A percentile compares a stretch with the other conserved stretches of the same genome.
Evolutionary conservation across 2,797 vertebrate species (phyloP).

Genomic region (Chrysocyon brachyurus): DNA sequence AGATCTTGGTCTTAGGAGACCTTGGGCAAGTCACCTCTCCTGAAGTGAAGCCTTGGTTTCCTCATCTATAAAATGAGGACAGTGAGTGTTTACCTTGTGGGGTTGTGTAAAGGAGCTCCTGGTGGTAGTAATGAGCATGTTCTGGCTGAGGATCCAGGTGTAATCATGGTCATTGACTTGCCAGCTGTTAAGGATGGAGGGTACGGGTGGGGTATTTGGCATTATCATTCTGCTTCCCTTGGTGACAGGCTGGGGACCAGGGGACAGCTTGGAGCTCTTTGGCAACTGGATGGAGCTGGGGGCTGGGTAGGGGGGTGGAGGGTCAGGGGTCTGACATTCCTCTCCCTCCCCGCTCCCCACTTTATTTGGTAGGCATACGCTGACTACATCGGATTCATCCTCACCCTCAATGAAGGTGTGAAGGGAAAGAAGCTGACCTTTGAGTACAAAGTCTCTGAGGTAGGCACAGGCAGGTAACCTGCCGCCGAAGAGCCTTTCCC

Average conservation of each 20-base stretch:
- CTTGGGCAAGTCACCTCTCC: neutral
- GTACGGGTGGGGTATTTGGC: neutral
- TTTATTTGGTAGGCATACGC: slow-evolving; percentile 92
- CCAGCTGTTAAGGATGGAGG: neutral
- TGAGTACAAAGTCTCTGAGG: slow-evolving; percentile 96
- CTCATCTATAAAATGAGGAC: neutral
- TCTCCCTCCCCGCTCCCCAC: neutral
- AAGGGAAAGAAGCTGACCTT: slow-evolving; percentile 96
- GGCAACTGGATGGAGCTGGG: neutral
- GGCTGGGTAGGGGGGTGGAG: neutral
- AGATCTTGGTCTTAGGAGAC: neutral
- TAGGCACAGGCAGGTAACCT: slow-evolving; percentile 81
- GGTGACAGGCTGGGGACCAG: neutral
- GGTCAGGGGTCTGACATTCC: neutral
- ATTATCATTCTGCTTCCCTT: neutral
- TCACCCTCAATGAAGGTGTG: slow-evolving; percentile 95
- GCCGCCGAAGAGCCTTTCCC: neutral
- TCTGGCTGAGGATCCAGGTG: neutral
- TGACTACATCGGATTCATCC: slow-evolving; percentile 97
- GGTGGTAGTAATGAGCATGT: neutral
- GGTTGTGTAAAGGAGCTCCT: neutral
- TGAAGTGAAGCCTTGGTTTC: neutral
- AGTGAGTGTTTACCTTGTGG: neutral
- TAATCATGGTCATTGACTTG: neutral
- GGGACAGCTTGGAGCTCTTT: neutral